These are phyloP conservation scores for Cyclina sinensis DNA, from an alignment of 1,140 invertebrate genomes.

Conservation along the genomic window DNA sequence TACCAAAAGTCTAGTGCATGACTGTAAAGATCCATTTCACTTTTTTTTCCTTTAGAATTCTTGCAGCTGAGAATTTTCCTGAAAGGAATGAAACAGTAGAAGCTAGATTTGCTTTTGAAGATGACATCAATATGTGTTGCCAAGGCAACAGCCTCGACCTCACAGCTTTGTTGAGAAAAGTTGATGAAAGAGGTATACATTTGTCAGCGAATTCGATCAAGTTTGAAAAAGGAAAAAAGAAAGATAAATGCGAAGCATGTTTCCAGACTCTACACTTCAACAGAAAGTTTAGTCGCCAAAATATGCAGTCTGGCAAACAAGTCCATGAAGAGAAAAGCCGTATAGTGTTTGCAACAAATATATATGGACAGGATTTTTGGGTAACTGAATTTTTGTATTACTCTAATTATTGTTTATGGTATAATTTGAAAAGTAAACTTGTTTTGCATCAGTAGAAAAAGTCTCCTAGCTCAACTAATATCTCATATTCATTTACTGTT, in stretches of 20 bases:
- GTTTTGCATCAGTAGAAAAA: no score
- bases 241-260: constrained; percentile 3
- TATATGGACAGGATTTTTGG: neutral
- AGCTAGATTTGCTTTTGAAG: constrained; percentile 47
- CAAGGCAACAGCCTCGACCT: neutral
- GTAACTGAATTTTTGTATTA: neutral
- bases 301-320: constrained; percentile 15
- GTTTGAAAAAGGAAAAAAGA: constrained; percentile 23
- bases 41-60: no score
- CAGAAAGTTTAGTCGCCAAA: constrained; percentile 4
- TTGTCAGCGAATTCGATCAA: neutral
- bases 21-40: no score
- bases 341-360: constrained; percentile 6
- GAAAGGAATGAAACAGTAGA: neutral
- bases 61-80: constrained; percentile 36
- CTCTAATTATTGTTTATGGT: no score
- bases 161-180: neutral
- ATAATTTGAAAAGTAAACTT: no score
- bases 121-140: constrained; percentile 43
- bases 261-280: constrained; percentile 37
- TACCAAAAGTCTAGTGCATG: no score
- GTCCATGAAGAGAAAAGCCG: constrained; percentile 52
- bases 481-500: no score
- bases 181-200: neutral
- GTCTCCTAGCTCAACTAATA: no score